A percentile compares a stretch with the other conserved stretches of the same genome.
These are phyloP conservation scores for Arizona elegans DNA, from an alignment of 2,113 vertebrate species.

Conservation along the genomic window DNA sequence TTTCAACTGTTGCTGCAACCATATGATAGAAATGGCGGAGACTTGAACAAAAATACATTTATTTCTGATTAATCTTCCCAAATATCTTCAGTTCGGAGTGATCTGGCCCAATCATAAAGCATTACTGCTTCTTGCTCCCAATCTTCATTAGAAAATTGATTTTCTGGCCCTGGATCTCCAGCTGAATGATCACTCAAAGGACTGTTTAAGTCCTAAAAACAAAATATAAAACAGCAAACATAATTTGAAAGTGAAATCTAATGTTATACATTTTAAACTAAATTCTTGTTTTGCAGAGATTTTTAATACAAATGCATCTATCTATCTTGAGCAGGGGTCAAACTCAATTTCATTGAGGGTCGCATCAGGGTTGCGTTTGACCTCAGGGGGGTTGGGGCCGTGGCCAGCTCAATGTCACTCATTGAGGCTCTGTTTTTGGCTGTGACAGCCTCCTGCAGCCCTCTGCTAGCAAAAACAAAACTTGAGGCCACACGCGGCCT, in stretches of 20 bases:
- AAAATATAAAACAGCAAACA: neutral
- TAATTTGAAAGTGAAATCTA: neutral
- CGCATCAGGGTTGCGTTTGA: no score
- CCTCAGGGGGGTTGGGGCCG: no score
- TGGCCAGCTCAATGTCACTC: no score
- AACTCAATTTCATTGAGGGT: no score
- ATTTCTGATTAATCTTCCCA: neutral
- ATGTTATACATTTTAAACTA: neutral
- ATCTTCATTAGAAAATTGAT: constrained; percentile 49
- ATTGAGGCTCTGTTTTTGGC: no score
- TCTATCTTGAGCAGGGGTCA: neutral
- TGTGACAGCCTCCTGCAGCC: no score
- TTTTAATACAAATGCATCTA: neutral
- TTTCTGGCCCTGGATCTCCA: constrained; percentile 10
- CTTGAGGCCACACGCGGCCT: no score
- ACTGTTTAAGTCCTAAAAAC: neutral
- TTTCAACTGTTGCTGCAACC: constrained; percentile 21
- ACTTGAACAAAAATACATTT: neutral
- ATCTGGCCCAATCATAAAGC: constrained; percentile 53
- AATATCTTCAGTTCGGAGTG: constrained; percentile 40
- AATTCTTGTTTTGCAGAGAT: neutral
- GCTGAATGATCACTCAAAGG: rapidly evolving
- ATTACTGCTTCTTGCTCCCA: constrained; percentile 59
- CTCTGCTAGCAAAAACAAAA: no score
- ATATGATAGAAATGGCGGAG: neutral